A percentile compares a stretch with the other conserved stretches of the same genome.
These are phyloP conservation scores for Euproctis similis DNA, from an alignment of 2,888 invertebrate species.

Conservation along the genomic window DNA sequence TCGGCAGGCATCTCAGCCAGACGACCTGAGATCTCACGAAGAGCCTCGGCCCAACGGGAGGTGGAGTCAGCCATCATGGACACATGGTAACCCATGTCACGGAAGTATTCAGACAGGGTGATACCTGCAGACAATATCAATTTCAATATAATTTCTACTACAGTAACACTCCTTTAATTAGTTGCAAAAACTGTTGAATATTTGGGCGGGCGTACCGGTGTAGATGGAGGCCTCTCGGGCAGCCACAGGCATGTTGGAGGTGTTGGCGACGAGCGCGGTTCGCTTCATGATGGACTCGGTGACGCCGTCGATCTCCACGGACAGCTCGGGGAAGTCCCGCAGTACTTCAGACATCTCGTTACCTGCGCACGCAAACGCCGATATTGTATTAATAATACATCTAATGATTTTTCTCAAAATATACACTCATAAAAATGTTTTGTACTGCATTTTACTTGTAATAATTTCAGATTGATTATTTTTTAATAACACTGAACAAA, in stretches of 20 bases:
- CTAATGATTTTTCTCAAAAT: too few relatives aligned
- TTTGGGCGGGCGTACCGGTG: conserved; percentile 86
- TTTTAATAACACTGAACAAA: too few relatives aligned
- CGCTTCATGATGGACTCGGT: conserved; percentile 99
- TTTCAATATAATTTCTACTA: too few relatives aligned
- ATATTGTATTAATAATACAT: too few relatives aligned
- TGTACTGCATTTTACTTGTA: too few relatives aligned
- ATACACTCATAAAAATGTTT: not conserved
- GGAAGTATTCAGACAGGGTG: conserved; percentile 99
- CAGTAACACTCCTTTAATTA: too few relatives aligned
- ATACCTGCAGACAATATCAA: conserved; percentile 80
- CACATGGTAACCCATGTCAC: conserved; percentile 99
- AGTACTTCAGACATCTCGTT: conserved; percentile 99
- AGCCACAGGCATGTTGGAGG: conserved; percentile 99
- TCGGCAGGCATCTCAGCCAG: conserved; percentile 99
- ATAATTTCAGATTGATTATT: too few relatives aligned
- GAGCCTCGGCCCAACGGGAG: conserved; percentile 99
- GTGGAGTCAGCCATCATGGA: conserved; percentile 99
- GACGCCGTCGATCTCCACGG: conserved; percentile 96
- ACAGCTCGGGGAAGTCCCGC: conserved; percentile 98
- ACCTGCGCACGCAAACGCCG: conserved; percentile 58
- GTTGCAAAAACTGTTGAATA: too few relatives aligned
- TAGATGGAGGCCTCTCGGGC: conserved; percentile 99
- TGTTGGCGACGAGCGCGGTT: conserved; percentile 99
- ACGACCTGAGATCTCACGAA: conserved; percentile 99